phyloP scores from a whole-genome alignment of 2,888 invertebrate genomes.

The Podotricha telesiphe region DNA sequence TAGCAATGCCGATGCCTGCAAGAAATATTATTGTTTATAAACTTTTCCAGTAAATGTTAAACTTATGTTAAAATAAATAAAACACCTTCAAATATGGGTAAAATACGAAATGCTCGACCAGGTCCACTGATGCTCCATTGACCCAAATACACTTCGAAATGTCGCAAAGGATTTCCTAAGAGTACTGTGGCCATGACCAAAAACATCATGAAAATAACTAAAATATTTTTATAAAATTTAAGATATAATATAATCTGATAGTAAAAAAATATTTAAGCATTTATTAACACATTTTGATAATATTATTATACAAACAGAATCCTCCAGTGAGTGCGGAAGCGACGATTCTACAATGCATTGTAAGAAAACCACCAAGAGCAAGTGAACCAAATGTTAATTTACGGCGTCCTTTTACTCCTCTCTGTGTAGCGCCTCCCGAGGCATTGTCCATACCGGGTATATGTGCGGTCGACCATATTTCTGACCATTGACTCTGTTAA shows the following conservation, averaged over 20 bases:
- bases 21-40: not conserved
- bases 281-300: not conserved
- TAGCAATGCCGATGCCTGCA: constrained; percentile 73
- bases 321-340: constrained; percentile 67
- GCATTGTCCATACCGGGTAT: constrained; percentile 67
- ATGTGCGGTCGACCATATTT: constrained; percentile 69
- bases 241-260: not conserved
- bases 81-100: constrained; percentile 57
- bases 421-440: constrained; percentile 50
- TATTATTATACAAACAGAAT: constrained; percentile 56
- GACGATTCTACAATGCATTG: constrained; percentile 69
- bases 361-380: constrained; percentile 61
- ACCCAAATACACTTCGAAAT: constrained; percentile 76
- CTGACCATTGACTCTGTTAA: constrained; percentile 66
- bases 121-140: constrained; percentile 79
- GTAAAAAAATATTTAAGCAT: not conserved
- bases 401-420: constrained; percentile 56
- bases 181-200: constrained; percentile 55
- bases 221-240: constrained; percentile 9
- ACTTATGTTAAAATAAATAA: not conserved
- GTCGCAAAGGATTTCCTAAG: constrained; percentile 71
- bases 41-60: too few relatives aligned
- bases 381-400: constrained; percentile 63
- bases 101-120: constrained; percentile 72
- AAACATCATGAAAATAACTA: constrained; percentile 65